Base-by-base conservation (phyloP, 2,797 vertebrate genomes). In the Streptopelia turtur region DNA sequence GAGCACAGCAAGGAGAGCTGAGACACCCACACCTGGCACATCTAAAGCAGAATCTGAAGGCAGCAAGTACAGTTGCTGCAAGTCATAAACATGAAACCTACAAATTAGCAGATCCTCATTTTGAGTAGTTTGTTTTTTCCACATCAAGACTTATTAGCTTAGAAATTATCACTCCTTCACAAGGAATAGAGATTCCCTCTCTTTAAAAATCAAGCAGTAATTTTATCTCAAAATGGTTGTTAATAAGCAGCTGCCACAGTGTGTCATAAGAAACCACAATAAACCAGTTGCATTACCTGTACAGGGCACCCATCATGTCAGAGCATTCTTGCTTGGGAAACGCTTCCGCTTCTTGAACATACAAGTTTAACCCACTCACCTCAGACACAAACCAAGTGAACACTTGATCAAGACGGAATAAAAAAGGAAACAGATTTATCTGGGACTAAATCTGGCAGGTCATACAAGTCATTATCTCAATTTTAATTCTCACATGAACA, bases 271-370 rank as follows among this genome's bases (percentile, higher is more conserved):
- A 63, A 82, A 52, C 65, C 75, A 45, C 64, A 45, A 12, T 12
- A 55, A 37, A 28, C 16, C 27, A 69, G 61, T 24, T 33, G 55
- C 39, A 11, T 61, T 41, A 7, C 16, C 56, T 65, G 47, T 31
- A 35, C 1, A 20, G 24, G 24, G n/a, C 41, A 47, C 20, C 10
- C 16, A 1, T 4, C 13, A 5, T 1, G 27, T 17, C 74, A 56
- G 47, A 60, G 30, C 4, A 3, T 23, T 81, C 35, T 28, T 33
- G 68, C 37, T n/a, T 47, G 37, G 53, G 47, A 75, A 87, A 86
- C 14, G 37, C 16, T 21, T 56, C 57, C 31, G 52, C 24, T 35
- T 68, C 66, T 59, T 16, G 10, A 35, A 16, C 35, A 27, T 6
- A 41, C 74, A 81, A 31, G 49, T 43, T 57, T 53, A 69, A 85